Base-by-base conservation (phyloP, 2,797 vertebrate species). In the Gymnothorax javanicus region DNA sequence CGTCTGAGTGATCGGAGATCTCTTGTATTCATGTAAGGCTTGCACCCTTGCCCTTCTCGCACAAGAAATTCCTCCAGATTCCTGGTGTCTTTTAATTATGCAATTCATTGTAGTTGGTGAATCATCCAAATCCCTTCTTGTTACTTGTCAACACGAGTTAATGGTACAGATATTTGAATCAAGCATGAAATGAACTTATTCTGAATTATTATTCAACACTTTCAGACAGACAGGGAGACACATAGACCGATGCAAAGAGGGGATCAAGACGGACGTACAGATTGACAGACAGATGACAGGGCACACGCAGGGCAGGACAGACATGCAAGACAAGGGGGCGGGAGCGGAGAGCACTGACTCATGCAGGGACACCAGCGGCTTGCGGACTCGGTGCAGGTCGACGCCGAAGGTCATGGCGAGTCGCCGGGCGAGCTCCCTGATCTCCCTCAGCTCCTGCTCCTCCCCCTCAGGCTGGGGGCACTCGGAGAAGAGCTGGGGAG, bases 331-430 rank as follows among this genome's bases (percentile, higher is more conserved):
- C 9, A 81, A 6, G 85, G 4, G 84, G 4, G 43, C n/a, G 52
- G 13, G 4, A 60, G 62, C 7, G 17, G 57, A 7, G 50, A 58
- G 17, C 5, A 91, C 96, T 95, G 88, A 98, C 98, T 87, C 95
- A 93, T 98, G 98, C 84, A 98, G 88, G 13, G 92, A 91, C 84
- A 97, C 90, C 84, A 99, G 90, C 20, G 96, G 96, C 83, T 95
- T 90, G 58, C 97, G 96, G 89, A 95, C 93, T 84, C 93, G 94
- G 1, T 94, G 91, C 54, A 96, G 96, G 90, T 97, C 96, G 8
- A 97, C 90, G 87, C 97, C 96, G 90, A 98, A 97, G 91, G 95
- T 96, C 94, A 96, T 93, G 82, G 97, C 96, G 25, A 98, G 96
- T 84, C 92, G 97, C 27, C 96, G 96, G 11, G 97, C 97, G 90